Evolutionary conservation across 2,113 vertebrate species (phyloP).

Genomic region (Prunella himalayana): DNA sequence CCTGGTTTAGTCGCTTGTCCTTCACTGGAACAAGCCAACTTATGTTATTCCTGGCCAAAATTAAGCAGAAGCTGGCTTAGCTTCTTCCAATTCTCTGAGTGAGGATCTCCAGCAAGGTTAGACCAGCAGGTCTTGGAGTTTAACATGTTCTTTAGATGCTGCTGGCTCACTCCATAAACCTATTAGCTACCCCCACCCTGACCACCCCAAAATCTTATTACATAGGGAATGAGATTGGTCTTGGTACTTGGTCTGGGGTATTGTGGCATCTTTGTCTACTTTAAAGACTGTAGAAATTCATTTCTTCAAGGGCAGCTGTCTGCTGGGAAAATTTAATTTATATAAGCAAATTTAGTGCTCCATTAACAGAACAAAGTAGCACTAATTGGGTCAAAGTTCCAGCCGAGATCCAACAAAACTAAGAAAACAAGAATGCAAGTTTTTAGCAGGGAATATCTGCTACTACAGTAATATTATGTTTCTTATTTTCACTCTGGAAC

Average conservation of each 20-base stretch:
- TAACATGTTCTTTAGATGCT: neutral
- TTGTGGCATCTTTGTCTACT: neutral
- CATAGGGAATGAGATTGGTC: neutral
- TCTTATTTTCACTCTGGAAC: neutral
- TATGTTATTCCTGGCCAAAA: neutral
- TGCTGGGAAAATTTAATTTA: neutral
- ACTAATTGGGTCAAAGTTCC: neutral
- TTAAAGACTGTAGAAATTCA: neutral
- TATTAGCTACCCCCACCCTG: accelerated
- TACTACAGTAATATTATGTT: neutral
- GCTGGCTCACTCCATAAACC: neutral
- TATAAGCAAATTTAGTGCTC: neutral
- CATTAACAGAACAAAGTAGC: neutral
- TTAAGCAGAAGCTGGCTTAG: neutral
- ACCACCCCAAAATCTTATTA: neutral
- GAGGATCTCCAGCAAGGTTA: neutral
- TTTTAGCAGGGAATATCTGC: neutral
- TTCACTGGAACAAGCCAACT: neutral
- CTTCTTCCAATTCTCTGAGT: neutral
- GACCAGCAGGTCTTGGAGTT: neutral
- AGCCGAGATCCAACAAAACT: neutral
- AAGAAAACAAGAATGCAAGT: neutral
- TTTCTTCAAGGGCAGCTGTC: neutral
- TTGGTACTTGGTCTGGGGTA: neutral
- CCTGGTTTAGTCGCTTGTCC: neutral